Evolutionary conservation across 2,113 vertebrate species (phyloP).

Genomic region (Scophthalmus maximus): DNA sequence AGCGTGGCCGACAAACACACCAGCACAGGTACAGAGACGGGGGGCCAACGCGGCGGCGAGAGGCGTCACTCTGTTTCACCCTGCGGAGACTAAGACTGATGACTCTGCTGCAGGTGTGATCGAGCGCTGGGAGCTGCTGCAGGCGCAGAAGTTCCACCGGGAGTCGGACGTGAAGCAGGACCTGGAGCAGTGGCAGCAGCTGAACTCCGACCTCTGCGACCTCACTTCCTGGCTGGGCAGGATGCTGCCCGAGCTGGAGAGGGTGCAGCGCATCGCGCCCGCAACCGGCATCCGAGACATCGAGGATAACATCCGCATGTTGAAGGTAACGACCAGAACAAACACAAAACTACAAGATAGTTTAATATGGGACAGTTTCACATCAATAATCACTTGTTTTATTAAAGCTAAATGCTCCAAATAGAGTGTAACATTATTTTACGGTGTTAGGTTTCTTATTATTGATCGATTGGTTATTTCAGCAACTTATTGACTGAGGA

Average conservation of each 20-base stretch:
- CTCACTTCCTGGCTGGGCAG: constrained; percentile 87
- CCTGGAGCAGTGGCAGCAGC: constrained; percentile 84
- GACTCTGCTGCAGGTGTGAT: constrained; percentile 90
- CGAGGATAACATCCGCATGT: constrained; percentile 81
- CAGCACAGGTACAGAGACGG: constrained; percentile 77
- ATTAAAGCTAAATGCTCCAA: no score
- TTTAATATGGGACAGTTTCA: no score
- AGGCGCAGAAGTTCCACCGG: constrained; percentile 79
- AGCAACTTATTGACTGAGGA: no score
- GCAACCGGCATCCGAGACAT: constrained; percentile 77
- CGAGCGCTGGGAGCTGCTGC: constrained; percentile 91
- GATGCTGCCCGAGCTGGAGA: constrained; percentile 85
- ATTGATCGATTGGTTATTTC: no score
- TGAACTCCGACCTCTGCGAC: constrained; percentile 84
- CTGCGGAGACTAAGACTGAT: neutral
- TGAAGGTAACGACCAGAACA: constrained; percentile 83
- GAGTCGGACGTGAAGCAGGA: constrained; percentile 79
- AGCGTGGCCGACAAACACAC: constrained; percentile 72
- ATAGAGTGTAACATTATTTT: no score
- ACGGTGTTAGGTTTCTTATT: no score
- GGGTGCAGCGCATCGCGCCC: constrained; percentile 73
- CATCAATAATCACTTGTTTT: no score
- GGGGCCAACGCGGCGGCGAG: no score
- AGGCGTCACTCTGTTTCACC: neutral
- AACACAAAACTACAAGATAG: no score